Base-by-base conservation (phyloP, 2,113 vertebrate species). In the Macroglossus sobrinus region DNA sequence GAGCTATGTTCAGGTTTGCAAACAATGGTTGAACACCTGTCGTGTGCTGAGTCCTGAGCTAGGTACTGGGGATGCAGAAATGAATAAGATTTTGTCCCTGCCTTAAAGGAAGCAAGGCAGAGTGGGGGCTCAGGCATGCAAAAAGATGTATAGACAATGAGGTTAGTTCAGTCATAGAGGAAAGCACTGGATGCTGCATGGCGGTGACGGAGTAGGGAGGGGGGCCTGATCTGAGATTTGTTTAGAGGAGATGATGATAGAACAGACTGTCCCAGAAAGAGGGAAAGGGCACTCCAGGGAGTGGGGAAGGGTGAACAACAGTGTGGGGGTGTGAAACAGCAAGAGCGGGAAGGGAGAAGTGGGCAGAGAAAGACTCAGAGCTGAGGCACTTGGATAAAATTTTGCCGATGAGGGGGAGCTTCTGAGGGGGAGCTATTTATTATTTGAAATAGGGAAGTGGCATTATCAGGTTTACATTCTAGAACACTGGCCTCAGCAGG, bases 321-420 rank as follows among this genome's bases (percentile, higher is more conserved):
- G 4, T 16, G 0, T 1, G 24, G 21, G 33, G 28, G 55, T 80
- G 14, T 63, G 15, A 64, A 69, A 28, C 45, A 64, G 81, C 22
- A 61, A 28, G 22, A 50, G 30, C 24, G 53, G 22, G 47, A 61
- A 57, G 66, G 19, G 68, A 72, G n/a, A 38, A 15, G 28, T 13
- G 30, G 45, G 15, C 13, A 40, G 38, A 43, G 28, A 43, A 10
- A 18, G 61, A 19, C 1, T 33, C n/a, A 55, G 84, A 4, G 19
- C 47, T 22, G 7, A 92, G 21, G 5, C 55, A 43, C 19, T 94
- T 78, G 66, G 43, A 38, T 45, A 19, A 3, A 69, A 33, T 92
- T 68, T 75, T 80, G 59, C 5, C 91, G 33, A 30, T 64, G 93
- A 93, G 47, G 64, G 66, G 38, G 30, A 87, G 57, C 79, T 68